Base-by-base conservation (phyloP, 1,140 invertebrate species). In the Lutraria rhynchaena region DNA sequence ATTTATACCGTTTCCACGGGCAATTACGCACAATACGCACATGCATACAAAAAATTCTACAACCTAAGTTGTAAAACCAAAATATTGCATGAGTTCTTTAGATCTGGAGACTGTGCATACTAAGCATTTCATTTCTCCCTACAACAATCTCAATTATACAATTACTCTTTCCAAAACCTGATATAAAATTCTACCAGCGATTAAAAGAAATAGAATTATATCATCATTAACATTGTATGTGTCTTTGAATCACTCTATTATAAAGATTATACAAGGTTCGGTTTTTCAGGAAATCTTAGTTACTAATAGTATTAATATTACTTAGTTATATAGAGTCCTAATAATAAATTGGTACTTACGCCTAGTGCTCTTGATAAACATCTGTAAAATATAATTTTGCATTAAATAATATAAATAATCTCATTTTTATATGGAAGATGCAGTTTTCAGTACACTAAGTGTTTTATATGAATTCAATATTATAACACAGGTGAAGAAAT, bases 311-410 rank as follows among this genome's bases (percentile, higher is more conserved):
- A 57, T 7, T 5, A 57, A 3, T 57, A n/a, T 71, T 17, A 35
- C 35, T 33, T n/a, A 55, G 27, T 7, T 57, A 55, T 57, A 51
- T 2, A 35, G 29, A 1, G 3, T 37, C 11, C 29, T 24, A 37
- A n/a, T 69, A n/a, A 22, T 22, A 57, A 55, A 27, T 17, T 19
- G 22, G 29, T 29, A 49, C 82, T 83, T 74, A 83, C 82, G 67
- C 82, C 82, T 51, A 83, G 51, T 19, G 76, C 70, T 67, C 82
- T 71, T n/a, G 82, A 69, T 29, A 83, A 44, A 41, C 82, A 83
- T 24, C 82, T 83, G 69, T 35, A 83, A 78, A 27, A 19, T 24
- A 61, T 41, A 60, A 44, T 11, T 41, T 27, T 15, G 33, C 11
- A 24, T 4, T 67, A 13, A 9, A 67, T n/a, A 19, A 24, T 24